Conservation (phyloP, 1,140 invertebrate genomes). For the Zeugodacus cucurbitae region DNA sequence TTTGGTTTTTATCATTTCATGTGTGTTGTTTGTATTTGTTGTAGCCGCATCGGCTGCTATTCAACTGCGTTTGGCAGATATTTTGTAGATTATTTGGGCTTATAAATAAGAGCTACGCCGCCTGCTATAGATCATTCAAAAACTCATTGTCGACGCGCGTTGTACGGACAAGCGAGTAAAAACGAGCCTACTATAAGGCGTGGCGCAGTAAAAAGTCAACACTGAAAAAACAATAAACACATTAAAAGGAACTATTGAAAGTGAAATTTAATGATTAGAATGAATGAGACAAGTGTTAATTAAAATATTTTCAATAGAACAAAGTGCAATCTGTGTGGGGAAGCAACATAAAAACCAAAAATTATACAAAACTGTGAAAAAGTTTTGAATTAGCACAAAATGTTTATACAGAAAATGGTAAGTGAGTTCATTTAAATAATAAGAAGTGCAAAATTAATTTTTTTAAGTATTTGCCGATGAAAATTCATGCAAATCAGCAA, state of each 20-base stretch:
- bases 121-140: conserved; percentile 4
- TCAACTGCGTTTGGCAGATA: not conserved
- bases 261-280: not conserved
- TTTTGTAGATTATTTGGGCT: conserved; percentile 13
- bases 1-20: not conserved
- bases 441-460: too few species aligned
- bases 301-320: not conserved
- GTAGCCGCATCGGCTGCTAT: not conserved
- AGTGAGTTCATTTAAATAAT: not conserved
- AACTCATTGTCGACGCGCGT: not conserved
- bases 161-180: not conserved
- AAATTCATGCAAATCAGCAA: too few species aligned
- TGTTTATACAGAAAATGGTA: conserved; percentile 28
- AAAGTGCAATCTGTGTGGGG: not conserved
- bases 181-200: not conserved
- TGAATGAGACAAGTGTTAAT: not conserved
- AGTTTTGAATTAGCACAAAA: not conserved
- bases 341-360: not conserved
- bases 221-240: not conserved
- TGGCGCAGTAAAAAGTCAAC: not conserved
- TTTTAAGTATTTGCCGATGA: not conserved
- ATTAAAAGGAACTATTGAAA: not conserved
- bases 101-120: conserved; percentile 21
- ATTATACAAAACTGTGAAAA: not conserved
- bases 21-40: not conserved